Base-by-base conservation (phyloP, 2,888 invertebrate genomes). In the Bhutanitis thaidina region DNA sequence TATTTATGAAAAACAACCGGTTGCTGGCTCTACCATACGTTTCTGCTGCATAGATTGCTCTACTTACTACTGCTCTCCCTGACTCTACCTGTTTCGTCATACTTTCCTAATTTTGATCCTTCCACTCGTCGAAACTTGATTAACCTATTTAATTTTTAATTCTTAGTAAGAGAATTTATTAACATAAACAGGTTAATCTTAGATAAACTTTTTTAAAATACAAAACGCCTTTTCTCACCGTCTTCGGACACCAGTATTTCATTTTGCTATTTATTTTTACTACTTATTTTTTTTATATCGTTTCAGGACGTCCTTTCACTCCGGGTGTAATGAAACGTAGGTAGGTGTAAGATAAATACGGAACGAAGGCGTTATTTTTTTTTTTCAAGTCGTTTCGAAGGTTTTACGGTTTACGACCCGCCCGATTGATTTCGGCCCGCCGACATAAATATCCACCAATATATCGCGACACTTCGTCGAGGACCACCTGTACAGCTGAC, bases 381-480 rank as follows among this genome's bases (percentile, higher is more conserved):
- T 55, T 54, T 54, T 45, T 54, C 52, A 52, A 54, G 52, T 55
- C 54, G 35, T 32, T 34, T 3, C 36, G 27, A 39, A 44, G 38
- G 50, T 15, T 45, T 39, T 39, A 43, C 52, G 56, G 52, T 57
- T 59, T 56, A 57, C 55, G 56, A 52, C 53, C 52, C 36, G n/a
- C 10, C 51, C 60, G 61, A 62, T 61, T 62, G 61, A 62, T 62
- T 62, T 55, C 53, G 53, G 53, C 48, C 47, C 39, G 43, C 43
- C 34, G 34, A 45, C 55, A 55, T 59, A 59, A 57, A 59, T 57
- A 60, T 54, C 52, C 50, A 44, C 16, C 53, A 7, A 27, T 27
- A 58, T 61, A 62, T 59, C 44, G 50, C 58, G 56, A 57, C 58
- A 57, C 54, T 59, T 54, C 52, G 56, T 57, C 43, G 52, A 49